A percentile compares a stretch with the other conserved stretches of the same genome.
Conservation (phyloP, 2,888 invertebrate genomes). For the Pyrochroa serraticornis region DNA sequence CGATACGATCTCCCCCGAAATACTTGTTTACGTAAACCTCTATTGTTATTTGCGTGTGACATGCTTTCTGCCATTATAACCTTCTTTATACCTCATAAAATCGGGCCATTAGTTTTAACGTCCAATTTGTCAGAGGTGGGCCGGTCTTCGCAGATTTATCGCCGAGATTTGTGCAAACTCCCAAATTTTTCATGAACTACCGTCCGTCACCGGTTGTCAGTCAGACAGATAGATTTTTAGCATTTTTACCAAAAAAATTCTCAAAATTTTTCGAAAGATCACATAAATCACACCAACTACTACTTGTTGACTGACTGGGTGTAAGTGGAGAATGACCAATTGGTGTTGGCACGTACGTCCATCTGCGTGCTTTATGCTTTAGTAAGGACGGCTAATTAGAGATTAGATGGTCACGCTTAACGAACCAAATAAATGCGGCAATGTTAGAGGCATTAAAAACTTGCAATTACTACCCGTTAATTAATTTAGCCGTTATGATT, state of each 20-base stretch:
- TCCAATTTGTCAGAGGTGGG: no score
- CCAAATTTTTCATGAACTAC: no score
- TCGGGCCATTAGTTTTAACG: no score
- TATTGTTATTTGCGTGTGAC: not conserved
- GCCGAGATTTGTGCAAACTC: no score
- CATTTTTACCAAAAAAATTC: no score
- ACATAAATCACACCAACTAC: no score
- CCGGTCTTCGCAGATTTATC: no score
- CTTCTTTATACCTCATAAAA: no score
- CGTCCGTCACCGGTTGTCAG: no score
- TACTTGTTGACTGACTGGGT: not conserved
- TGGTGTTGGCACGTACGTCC: conserved; percentile 26
- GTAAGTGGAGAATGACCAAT: conserved; percentile 24
- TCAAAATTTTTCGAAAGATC: no score
- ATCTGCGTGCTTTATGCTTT: conserved; percentile 31
- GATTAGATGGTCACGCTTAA: conserved; percentile 49
- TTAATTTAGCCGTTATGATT: conserved; percentile 34
- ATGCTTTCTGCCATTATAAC: no score
- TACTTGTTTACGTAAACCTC: conserved; percentile 2
- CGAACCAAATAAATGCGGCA: conserved; percentile 47
- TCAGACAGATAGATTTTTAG: no score
- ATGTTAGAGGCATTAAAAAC: conserved; percentile 33
- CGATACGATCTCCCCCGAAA: conserved; percentile 3
- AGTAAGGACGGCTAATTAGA: conserved; percentile 41
- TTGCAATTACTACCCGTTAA: conserved; percentile 26